Base-by-base conservation (phyloP, 2,888 invertebrate genomes). In the Zygaena filipendulae region DNA sequence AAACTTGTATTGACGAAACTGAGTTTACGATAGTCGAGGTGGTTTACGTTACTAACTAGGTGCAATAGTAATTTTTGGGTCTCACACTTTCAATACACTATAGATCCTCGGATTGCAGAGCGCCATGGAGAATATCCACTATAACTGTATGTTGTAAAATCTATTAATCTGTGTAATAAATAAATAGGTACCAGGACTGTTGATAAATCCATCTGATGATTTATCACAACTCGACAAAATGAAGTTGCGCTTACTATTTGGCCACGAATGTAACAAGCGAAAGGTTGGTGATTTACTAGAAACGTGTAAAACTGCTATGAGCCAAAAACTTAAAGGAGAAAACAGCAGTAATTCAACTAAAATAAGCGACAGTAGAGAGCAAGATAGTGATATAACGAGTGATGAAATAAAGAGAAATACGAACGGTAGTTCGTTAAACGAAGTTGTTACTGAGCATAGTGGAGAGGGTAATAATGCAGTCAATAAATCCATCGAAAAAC, bases 191-290 rank as follows among this genome's bases (percentile, higher is more conserved):
- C 38, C 62, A 7, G 69, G 68, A 0, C 38, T 67, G 9, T 3
- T 45, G 11, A 61, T 72, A 32, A 38, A 36, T 1, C 62, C 64
- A 4, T 50, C 61, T 2, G 38, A 50, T 2, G 43, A 38, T 3
- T 38, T 74, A 4, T 72, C 74, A 2, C 55, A 59, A 22, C 36
- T 74, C 2, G 74, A 74, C 28, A 49, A 55, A 29, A 57, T 64
- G 63, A 68, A 59, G 27, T 43, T 74, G 7, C 49, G 54, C 1
- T 11, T 62, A 3, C 37, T 55, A 12, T 74, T 62, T 32, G 59
- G 57, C 0, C 58, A 60, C 12, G 66, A 66, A 30, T 74, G 74
- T 35, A 66, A 70, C 22, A 64, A 53, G 29, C 49, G 68, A 2
- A 55, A 59, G 35, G 52, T 71, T 1, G 49, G 36, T 0, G 43